Evolutionary conservation across 2,888 invertebrate genomes (phyloP).

Genomic region (Villa cingulata): DNA sequence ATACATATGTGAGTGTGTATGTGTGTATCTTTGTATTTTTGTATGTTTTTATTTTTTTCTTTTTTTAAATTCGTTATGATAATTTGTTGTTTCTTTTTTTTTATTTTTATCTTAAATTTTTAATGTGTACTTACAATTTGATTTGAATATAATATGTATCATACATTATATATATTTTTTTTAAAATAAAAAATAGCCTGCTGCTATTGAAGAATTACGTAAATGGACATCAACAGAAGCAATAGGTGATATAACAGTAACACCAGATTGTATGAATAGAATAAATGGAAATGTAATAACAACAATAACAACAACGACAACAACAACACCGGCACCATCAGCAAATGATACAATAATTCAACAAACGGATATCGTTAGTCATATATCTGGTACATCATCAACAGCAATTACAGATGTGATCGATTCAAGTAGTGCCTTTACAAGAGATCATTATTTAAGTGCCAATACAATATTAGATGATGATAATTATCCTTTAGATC

Average conservation of each 20-base stretch:
- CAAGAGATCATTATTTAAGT: neutral
- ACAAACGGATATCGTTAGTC: neutral
- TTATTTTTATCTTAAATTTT: no score
- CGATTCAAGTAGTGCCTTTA: neutral
- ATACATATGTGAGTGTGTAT: no score
- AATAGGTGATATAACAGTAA: conserved; percentile 66
- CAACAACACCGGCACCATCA: no score
- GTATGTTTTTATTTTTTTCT: no score
- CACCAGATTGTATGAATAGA: conserved; percentile 62
- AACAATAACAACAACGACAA: neutral
- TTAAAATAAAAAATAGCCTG: conserved; percentile 47
- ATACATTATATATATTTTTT: conserved; percentile 1
- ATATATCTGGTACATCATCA: neutral
- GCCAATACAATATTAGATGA: conserved; percentile 18
- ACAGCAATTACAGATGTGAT: neutral
- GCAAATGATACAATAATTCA: neutral
- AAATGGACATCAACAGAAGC: conserved; percentile 64
- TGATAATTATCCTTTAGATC: conserved; percentile 53
- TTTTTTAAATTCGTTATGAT: no score
- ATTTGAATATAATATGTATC: no score
- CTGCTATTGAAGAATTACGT: conserved; percentile 61
- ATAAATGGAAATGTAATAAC: conserved; percentile 39
- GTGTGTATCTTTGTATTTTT: no score
- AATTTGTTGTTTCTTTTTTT: no score
- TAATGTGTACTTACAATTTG: no score